Evolutionary conservation across 2,888 invertebrate genomes (phyloP).

Genomic region (Maniola hyperantus): DNA sequence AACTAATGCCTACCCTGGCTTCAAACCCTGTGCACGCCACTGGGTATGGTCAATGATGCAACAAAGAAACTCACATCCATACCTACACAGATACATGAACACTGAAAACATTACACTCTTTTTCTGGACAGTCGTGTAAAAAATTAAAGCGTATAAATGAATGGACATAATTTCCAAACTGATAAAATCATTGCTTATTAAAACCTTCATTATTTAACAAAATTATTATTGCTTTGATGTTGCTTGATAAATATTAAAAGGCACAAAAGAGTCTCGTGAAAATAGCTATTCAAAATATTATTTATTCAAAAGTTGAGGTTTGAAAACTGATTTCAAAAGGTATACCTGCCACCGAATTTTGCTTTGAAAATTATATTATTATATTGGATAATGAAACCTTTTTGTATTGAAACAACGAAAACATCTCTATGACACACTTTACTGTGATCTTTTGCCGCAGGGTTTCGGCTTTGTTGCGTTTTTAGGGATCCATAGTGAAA

Average conservation of each 20-base stretch:
- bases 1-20: too few species aligned
- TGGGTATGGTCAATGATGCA: too few species aligned
- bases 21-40: too few species aligned
- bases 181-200: background rate
- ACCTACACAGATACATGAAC: too few species aligned
- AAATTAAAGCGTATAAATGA: too few species aligned
- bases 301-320: slow-evolving; percentile 1
- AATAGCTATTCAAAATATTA: background rate
- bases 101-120: too few species aligned
- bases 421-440: background rate
- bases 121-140: too few species aligned
- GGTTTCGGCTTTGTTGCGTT: too few species aligned
- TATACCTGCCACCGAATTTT: background rate
- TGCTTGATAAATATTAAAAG: slow-evolving; percentile 1
- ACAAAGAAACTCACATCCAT: too few species aligned
- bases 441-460: too few species aligned
- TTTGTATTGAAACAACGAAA: too few species aligned
- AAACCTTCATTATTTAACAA: background rate
- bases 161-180: background rate
- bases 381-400: background rate
- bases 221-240: slow-evolving; percentile 12
- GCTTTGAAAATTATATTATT: background rate
- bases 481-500: too few species aligned
- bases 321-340: slow-evolving; percentile 3
- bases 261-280: background rate